Conservation (phyloP, 2,888 invertebrate genomes). For the Harpalus rubripes region DNA sequence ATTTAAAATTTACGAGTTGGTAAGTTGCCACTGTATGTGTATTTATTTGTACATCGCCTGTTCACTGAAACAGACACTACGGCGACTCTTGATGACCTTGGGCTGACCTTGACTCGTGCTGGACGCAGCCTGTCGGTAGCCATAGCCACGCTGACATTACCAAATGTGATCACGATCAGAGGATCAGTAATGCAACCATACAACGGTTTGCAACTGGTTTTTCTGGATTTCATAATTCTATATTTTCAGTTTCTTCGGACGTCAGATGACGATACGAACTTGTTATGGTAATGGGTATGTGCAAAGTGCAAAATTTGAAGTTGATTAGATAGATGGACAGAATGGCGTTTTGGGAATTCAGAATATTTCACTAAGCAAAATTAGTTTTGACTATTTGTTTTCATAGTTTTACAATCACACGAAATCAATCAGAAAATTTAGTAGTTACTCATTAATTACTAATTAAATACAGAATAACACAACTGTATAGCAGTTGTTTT, state of each 20-base stretch:
- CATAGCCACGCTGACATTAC: conserved; percentile 26
- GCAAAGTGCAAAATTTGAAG: conserved; percentile 8
- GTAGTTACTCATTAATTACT: no score
- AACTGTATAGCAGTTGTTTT: no score
- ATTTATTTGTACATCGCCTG: background rate
- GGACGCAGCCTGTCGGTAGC: conserved; percentile 4
- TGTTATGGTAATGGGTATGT: conserved; percentile 1
- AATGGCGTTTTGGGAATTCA: no score
- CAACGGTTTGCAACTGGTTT: conserved; percentile 48
- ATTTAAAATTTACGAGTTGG: background rate
- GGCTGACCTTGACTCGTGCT: conserved; percentile 3
- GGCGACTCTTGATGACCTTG: background rate
- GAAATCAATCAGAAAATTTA: no score
- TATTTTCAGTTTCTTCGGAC: conserved; percentile 23
- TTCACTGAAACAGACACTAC: background rate
- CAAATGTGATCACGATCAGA: conserved; percentile 26
- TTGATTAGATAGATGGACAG: background rate
- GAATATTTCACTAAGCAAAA: no score
- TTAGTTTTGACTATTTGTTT: no score
- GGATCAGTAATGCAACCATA: conserved; percentile 23
- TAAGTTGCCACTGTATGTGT: background rate
- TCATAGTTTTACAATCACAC: no score
- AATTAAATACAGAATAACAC: no score
- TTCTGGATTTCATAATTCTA: conserved; percentile 44
- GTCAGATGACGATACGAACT: background rate